Conservation (phyloP, 2,113 vertebrate genomes). For the Lathamus discolor region DNA sequence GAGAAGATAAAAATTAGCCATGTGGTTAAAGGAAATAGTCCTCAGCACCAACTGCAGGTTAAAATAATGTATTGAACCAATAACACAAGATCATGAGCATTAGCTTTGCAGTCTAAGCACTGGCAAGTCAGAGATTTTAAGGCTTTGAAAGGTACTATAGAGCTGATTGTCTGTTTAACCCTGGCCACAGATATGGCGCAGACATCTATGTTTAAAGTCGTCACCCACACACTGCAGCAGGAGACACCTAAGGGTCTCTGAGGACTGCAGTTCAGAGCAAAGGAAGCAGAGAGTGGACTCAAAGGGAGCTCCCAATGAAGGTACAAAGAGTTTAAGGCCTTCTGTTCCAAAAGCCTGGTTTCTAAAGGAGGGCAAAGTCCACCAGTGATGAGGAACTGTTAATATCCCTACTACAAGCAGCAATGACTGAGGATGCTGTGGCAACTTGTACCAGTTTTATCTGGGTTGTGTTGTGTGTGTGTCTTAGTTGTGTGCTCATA, state of each 20-base stretch:
- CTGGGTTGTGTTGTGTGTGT: not conserved
- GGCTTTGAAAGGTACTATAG: not conserved
- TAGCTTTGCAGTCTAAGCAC: not conserved
- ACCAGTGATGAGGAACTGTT: not conserved
- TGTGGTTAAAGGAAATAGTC: not conserved
- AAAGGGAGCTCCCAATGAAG: not conserved
- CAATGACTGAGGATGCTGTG: not conserved
- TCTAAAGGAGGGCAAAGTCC: not conserved
- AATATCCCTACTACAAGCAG: not conserved
- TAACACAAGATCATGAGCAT: not conserved
- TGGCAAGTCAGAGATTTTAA: not conserved
- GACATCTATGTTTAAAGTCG: not conserved
- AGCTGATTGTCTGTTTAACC: not conserved
- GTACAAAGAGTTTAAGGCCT: not conserved
- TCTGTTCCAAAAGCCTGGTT: not conserved
- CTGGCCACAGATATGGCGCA: not conserved
- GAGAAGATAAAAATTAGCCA: conserved; percentile 1
- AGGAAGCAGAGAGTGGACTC: not conserved
- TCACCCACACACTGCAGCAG: not conserved
- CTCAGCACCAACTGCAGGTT: not conserved
- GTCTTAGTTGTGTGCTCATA: not conserved
- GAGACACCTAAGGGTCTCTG: not conserved
- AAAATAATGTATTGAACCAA: not conserved
- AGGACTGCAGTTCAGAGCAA: not conserved
- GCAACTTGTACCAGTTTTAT: not conserved